Evolutionary conservation across 1,140 invertebrate genomes (phyloP), one percentile per base, ranked within the genome.

Genomic region (Andricus grossulariae): DNA sequence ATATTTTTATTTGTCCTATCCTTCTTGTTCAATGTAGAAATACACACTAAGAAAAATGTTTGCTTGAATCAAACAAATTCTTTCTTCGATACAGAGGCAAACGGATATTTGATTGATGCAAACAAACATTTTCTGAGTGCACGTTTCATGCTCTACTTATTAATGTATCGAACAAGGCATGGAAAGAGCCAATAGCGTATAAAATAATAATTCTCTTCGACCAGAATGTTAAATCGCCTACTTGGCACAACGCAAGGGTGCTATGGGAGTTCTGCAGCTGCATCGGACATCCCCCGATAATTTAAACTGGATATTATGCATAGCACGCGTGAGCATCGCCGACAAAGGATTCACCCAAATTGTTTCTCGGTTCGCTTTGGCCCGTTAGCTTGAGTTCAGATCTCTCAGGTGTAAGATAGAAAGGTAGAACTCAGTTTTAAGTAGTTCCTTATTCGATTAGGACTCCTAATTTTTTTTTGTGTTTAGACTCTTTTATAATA

Each of bases 201-300:
- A 55, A 19, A 57, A 21, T 57, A 25, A 57, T 57, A 57, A 57
- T 57, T 57, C 55, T 57, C 21, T 57, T 57, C 19, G 10, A 57
- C 19, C 55, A 21, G 55, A 57, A 25, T 57, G 55, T 32, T 21
- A 18, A 52, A 52, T 73, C 25, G 21, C 52, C 39, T 54, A 73
- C 52, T 73, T 54, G 32, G 49, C 13, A 66, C 16, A 18, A 50
- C n/a, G 16, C 52, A 54, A 54, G 25, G 25, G 18, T 49, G 49
- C 55, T 60, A 73, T 80, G 74, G 57, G 74, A 80, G 21, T 18
- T 71, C 54, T 13, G 57, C 79, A 80, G 79, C 72, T 80, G 75
- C 52, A 75, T 49, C 50, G 49, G 72, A 80, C 75, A 60, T 71
- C 73, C 73, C 54, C 54, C 52, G 54, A 71, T 76, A 66, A 76